Base-by-base conservation (phyloP, 2,113 vertebrate species). In the Silurus glanis region DNA sequence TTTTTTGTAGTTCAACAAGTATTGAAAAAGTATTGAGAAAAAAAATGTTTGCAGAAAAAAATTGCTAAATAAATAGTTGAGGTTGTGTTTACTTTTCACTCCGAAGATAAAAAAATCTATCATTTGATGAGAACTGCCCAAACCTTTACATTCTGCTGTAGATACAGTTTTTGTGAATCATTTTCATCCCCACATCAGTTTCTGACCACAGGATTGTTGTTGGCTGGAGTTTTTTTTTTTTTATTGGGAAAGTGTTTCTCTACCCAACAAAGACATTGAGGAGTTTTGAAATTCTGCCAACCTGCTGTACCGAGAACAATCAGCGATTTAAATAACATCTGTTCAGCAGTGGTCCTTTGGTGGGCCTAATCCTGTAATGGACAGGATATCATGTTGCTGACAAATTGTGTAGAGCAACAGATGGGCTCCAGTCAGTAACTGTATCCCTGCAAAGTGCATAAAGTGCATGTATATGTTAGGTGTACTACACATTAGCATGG, bases 331-430 rank as follows among this genome's bases (percentile, higher is more conserved):
- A 80, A 45, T 21, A 80, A 47, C 56, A 61, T 61, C 56, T 61
- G 78, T 6, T 80, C 17, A 47, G 8, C 56, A 59, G 55, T 58
- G 25, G 76, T 80, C 25, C 53, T 58, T 37, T 10, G 53, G 55
- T 79, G 74, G 12, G 10, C 23, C 51, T 25, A 16, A 14, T 80
- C 78, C 28, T 19, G 59, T 80, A 80, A 45, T 45, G 28, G 56
- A 59, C 76, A 80, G 78, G 56, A 59, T 80, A 59, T 80, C 55
- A 21, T 25, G 17, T 80, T 59, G 7, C 55, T 59, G 55, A 59
- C 55, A 37, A 45, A 59, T 21, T 80, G 78, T 59, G 16, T 37
- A 56, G 76, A 58, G 76, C 53, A 79, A 79, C 76, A 79, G 76
- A 79, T 79, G 55, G 55, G 55, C 76, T 19, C 14, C 25, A 19